phyloP scores from a whole-genome alignment of 2,888 invertebrate species.

The Phaonia tiefii region DNA sequence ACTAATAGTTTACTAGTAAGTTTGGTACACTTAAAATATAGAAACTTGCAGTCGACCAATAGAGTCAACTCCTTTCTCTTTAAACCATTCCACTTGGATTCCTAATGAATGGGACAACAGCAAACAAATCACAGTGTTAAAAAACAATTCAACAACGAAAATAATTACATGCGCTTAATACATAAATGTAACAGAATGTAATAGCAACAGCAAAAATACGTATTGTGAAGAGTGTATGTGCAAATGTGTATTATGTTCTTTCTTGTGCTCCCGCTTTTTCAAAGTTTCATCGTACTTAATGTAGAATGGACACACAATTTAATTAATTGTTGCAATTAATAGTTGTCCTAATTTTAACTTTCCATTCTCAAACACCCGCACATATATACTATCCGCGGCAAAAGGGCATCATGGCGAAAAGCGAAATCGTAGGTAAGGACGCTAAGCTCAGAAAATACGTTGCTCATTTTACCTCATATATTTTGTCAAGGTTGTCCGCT shows the following conservation, averaged over 20 bases:
- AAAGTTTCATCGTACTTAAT: constrained; percentile 1
- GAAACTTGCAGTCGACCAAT: too few relatives aligned
- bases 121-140: constrained; percentile 2
- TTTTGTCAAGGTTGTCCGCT: constrained; percentile 20
- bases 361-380: too few relatives aligned
- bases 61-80: too few relatives aligned
- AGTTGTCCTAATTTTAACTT: constrained; percentile 39
- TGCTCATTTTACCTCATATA: constrained; percentile 44
- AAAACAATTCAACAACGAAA: constrained; percentile 28
- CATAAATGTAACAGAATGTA: constrained; percentile 19
- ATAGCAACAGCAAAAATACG: background rate
- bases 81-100: background rate
- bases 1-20: too few relatives aligned
- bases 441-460: constrained; percentile 42
- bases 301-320: constrained; percentile 50
- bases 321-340: constrained; percentile 59
- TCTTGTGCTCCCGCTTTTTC: background rate
- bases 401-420: background rate
- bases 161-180: constrained; percentile 54
- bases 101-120: background rate
- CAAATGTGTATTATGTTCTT: background rate
- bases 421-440: background rate
- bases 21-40: too few relatives aligned
- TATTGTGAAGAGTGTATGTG: constrained; percentile 8
- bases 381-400: background rate